Base-by-base conservation (phyloP, 2,797 vertebrate species). In the Salarias fasciatus region DNA sequence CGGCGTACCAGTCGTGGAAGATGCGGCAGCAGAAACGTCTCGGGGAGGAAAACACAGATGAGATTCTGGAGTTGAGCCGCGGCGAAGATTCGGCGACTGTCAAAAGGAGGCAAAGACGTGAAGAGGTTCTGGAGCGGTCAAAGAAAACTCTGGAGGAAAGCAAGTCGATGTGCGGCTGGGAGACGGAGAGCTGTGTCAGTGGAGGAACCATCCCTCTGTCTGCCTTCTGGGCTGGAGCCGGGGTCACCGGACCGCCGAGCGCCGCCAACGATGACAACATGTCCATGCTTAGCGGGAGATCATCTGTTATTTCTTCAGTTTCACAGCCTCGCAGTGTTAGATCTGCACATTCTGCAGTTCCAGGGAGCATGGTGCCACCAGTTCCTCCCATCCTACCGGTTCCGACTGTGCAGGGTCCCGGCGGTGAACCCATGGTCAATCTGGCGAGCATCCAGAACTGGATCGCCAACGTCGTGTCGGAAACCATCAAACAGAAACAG, bases 1-100 rank as follows among this genome's bases (percentile, higher is more conserved):
- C 93, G 0, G 97, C 97, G 4, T 99, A 99, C 76, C 97, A 98
- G 88, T 88, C 90, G 8, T 99, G 98, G 98, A 99, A 99, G 78
- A 61, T 95, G 74, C 93, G 93, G 63, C 95, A 93, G 49, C 96
- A 97, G 89, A 94, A 92, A 74, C 85, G 93, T 4, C 45, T 80
- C 0, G 95, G 96, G 1, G 91, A 88, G 36, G 95, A 97, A 65
- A 93, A 93, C 85, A 91, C 90, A 14, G 93, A 95, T 0, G 95
- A 97, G 75, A 91, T 98, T 12, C 47, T 94, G 49, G 94, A 95
- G 69, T 75, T 99, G 84, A 88, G 94, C 63, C 94, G 93, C 24
- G 93, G 83, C 0, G 95, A 96, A 38, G 94, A 96, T 77, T 90
- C 88, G 0, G 91, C 90, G 11, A 87, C 91, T 0, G 67, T 89